phyloP scores from a whole-genome alignment of 2,797 vertebrate genomes.

The Myotis daubentonii region DNA sequence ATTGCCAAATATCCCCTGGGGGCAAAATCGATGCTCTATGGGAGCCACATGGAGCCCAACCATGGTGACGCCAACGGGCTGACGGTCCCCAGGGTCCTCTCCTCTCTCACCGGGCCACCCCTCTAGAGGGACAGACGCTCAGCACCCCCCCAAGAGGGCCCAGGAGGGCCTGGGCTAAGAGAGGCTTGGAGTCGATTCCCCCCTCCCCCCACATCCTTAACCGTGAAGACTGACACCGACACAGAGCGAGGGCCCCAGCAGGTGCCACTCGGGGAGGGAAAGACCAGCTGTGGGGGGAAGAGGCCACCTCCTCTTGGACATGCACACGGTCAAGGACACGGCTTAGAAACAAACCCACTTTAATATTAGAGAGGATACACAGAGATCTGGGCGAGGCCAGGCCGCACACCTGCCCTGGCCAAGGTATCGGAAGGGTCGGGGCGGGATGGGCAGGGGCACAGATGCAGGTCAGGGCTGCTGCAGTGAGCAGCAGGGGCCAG shows the following conservation, averaged over 20 bases:
- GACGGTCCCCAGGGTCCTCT: rapidly evolving
- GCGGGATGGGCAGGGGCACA: background rate
- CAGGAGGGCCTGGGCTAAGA: background rate
- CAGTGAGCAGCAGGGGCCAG: background rate
- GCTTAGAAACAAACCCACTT: slow-evolving; percentile 75
- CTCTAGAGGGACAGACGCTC: background rate
- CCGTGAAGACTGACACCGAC: background rate
- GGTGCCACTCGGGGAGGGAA: background rate
- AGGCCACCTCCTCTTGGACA: background rate
- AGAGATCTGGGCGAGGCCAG: background rate
- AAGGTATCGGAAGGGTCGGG: background rate
- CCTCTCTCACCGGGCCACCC: background rate
- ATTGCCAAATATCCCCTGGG: background rate
- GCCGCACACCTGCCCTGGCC: background rate
- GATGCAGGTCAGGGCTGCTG: background rate
- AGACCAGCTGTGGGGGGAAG: background rate
- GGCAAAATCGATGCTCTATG: background rate
- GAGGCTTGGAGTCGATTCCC: background rate
- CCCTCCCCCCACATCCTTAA: background rate
- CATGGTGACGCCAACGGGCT: background rate
- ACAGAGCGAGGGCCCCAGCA: rapidly evolving
- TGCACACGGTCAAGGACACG: rapidly evolving
- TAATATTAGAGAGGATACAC: slow-evolving; percentile 61
- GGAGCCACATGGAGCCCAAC: background rate
- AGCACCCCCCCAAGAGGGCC: background rate